Evolutionary conservation across 2,113 vertebrate species (phyloP), one percentile per base, ranked within the genome.

Genomic region (Rafetus swinhoei): DNA sequence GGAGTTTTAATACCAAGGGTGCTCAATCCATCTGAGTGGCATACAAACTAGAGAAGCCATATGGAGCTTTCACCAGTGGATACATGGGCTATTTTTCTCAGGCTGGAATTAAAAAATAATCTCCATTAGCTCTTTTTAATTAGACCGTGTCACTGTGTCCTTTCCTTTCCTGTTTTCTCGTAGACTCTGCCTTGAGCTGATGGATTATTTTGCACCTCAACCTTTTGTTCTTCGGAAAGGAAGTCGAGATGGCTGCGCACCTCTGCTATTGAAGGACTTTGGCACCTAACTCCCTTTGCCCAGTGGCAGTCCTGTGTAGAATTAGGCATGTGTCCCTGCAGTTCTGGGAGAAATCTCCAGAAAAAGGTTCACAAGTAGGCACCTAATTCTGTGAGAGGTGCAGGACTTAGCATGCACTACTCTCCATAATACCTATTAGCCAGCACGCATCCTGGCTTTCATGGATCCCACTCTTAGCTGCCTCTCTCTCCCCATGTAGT

Each of bases 101-200:
- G 92, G 87, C 76, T 85, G 88, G 92, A 56, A 72, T n/a, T 35
- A 72, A 90, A 84, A 95, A 54, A 54, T 54, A 54, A 56, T 93
- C 86, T 92, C 87, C 89, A 89, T 90, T 95, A 94, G 91, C 60
- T 81, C 50, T 90, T 95, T 93, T 94, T 92, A 95, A 96, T 97
- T 94, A 97, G 90, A 88, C 87, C 90, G 92, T 94, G 89, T 93
- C 93, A 95, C 76, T 81, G 79, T 52, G 82, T 83, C 69, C 65
- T 82, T 45, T 77, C 80, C 39, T 24, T 77, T 77, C 35, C 52
- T 45, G 45, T 60, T 86, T 86, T 90, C 52, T 76, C 35, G 24
- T 86, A 62, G 62, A 90, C 81, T 22, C 45, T 86, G 89, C 84
- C 79, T 29, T 21, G 35, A 84, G 83, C 77, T 80, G 22, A 29